Percentiles rank a stretch among this genome's conserved stretches.
These are phyloP conservation scores for Notarius quadriscutis DNA, from an alignment of 2,113 vertebrate genomes.

Conservation along the genomic window DNA sequence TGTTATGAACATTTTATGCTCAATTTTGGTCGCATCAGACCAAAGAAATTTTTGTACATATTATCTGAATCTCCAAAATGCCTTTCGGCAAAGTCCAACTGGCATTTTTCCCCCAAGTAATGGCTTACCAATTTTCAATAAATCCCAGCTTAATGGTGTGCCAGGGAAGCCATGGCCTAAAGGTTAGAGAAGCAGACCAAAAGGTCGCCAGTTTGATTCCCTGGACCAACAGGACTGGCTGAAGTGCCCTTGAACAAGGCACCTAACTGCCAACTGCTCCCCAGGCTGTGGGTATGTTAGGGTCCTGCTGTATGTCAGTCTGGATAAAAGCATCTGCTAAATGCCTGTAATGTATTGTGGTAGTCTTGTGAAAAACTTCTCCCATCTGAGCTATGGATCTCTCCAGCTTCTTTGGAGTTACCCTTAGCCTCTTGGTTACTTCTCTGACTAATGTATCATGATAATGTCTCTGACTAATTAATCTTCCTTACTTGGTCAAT, in stretches of 20 bases:
- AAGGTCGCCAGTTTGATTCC: too few relatives aligned
- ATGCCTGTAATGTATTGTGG: not conserved
- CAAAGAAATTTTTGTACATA: not conserved
- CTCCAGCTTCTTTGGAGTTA: not conserved
- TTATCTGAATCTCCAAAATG: not conserved
- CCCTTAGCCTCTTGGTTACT: not conserved
- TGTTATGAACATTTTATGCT: not conserved
- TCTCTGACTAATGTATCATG: not conserved
- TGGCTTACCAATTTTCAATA: not conserved
- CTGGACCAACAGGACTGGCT: too few relatives aligned
- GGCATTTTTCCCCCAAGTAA: not conserved
- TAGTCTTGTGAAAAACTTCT: not conserved
- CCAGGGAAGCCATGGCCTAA: not conserved
- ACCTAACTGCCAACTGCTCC: too few relatives aligned
- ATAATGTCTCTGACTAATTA: not conserved
- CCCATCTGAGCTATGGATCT: not conserved
- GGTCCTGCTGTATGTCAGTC: too few relatives aligned
- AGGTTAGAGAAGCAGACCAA: too few relatives aligned
- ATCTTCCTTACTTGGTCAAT: not conserved
- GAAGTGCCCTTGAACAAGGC: too few relatives aligned
- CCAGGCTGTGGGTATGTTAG: too few relatives aligned
- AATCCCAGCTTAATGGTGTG: not conserved
- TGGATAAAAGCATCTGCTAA: too few relatives aligned
- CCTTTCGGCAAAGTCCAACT: not conserved
- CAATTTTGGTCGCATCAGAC: not conserved